Evolutionary conservation across 1,140 invertebrate genomes (phyloP), one percentile per base, ranked within the genome.

Genomic region (Argopecten irradians): DNA sequence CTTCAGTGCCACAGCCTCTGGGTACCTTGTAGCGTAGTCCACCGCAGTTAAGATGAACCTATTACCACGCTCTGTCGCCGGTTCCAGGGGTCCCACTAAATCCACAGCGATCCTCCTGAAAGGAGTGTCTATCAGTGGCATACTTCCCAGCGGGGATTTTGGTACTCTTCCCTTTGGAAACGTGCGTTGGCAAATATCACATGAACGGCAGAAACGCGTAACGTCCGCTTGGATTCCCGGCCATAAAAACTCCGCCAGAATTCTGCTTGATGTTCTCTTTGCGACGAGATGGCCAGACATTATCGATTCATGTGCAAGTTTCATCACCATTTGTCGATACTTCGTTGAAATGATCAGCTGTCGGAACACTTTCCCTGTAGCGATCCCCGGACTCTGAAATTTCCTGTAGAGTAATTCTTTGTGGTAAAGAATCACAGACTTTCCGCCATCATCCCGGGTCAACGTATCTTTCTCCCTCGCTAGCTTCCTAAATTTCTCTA

Each of bases 1-100:
- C 22, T 83, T 36, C 32, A 91, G 84, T 16, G 91, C 34, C n/a
- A 88, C 84, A 16, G 89, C 90, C 83, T 91, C 89, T 82, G 90
- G 88, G 33, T 90, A 92, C 39, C 88, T 71, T 2, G 90, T 88
- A 1, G 88, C 86, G 84, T 89, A 92, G 55, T 92, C 88, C 14
- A 92, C 86, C n/a, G 90, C 22, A 0, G 88, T 88, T 7, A 91
- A 83, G 14, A 91, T 90, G 82, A 84, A 91, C 9, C 82, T 32
- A 35, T 92, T 87, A 34, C 89, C 87, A 46, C 43, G 82, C 13
- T 88, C 88, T 0, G 87, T 55, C 7, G 87, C 19, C 34, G 89
- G 92, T 28, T 89, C 33, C 33, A 91, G 36, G 19, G 87, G 87
- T 16, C 90, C 90, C 0, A 88, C 32, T 5, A 91, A 14, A 32